Conservation (phyloP, 2,888 invertebrate genomes). For the Microdon myrmicae region DNA sequence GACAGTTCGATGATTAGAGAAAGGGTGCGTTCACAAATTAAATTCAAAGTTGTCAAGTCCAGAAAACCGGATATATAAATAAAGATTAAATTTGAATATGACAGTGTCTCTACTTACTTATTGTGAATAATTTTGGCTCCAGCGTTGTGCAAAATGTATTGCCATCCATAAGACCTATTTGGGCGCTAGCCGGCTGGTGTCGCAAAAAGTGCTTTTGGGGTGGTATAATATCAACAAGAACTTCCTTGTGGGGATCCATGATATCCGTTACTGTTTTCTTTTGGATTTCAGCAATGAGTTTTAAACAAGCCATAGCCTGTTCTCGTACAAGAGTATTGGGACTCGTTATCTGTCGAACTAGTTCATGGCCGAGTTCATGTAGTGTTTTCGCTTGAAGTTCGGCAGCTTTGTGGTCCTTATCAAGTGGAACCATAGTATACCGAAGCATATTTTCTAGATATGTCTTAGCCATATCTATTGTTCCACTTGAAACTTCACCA, state of each 20-base stretch:
- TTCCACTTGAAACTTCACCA: conserved; percentile 95
- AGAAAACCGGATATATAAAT: background rate
- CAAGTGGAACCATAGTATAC: conserved; percentile 73
- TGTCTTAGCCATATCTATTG: conserved; percentile 93
- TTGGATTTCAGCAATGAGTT: conserved; percentile 86
- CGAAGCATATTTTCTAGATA: conserved; percentile 89
- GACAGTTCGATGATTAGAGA: too few species aligned
- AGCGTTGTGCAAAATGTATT: conserved; percentile 96
- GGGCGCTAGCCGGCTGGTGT: conserved; percentile 95
- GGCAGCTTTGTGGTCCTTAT: conserved; percentile 66
- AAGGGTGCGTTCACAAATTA: too few species aligned
- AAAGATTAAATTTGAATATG: background rate
- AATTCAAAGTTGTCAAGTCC: too few species aligned
- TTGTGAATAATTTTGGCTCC: conserved; percentile 89
- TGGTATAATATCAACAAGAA: conserved; percentile 92
- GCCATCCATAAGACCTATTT: conserved; percentile 97
- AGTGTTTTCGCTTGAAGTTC: conserved; percentile 84
- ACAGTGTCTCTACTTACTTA: conserved; percentile 76
- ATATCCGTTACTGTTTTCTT: conserved; percentile 88
- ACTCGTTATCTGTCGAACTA: conserved; percentile 92
- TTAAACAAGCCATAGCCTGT: conserved; percentile 88
- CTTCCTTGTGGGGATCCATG: conserved; percentile 94
- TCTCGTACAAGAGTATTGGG: conserved; percentile 92
- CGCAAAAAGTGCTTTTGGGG: conserved; percentile 93
- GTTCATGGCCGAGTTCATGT: conserved; percentile 89